Conservation (phyloP, 2,113 vertebrate genomes). For the Lepisosteus oculatus region DNA sequence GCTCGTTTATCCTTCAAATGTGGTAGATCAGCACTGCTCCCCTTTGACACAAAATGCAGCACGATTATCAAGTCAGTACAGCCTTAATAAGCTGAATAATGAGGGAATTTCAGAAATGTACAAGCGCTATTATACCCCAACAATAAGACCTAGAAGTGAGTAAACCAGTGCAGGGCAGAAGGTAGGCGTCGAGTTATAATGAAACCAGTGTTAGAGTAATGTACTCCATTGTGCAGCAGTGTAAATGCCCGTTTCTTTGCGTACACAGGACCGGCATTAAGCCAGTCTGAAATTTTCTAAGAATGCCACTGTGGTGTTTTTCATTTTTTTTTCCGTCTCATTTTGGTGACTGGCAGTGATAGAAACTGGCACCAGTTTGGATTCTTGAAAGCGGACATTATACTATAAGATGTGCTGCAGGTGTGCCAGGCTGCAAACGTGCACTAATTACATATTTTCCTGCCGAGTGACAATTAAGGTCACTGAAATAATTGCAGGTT, state of each 20-base stretch:
- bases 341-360: slow-evolving; percentile 82
- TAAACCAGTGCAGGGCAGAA: slow-evolving; percentile 84
- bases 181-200: slow-evolving; percentile 95
- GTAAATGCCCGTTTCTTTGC: slow-evolving; percentile 96
- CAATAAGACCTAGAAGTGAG: slow-evolving; percentile 95
- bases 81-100: slow-evolving; percentile 99
- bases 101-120: slow-evolving; percentile 98
- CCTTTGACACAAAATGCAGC: slow-evolving; percentile 74
- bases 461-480: slow-evolving; percentile 94
- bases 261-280: slow-evolving; percentile 91
- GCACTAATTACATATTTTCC: slow-evolving; percentile 97
- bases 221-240: slow-evolving; percentile 90
- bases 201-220: slow-evolving; percentile 95
- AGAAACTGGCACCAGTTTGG: slow-evolving; percentile 82
- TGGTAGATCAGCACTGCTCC: slow-evolving; percentile 73
- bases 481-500: slow-evolving; percentile 94
- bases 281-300: slow-evolving; percentile 91
- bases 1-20: slow-evolving; percentile 73
- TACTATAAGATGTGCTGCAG: slow-evolving; percentile 91
- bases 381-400: slow-evolving; percentile 93
- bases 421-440: slow-evolving; percentile 88
- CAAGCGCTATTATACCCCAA: slow-evolving; percentile 91
- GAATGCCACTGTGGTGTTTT: slow-evolving; percentile 74
- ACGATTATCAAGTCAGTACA: slow-evolving; percentile 89
- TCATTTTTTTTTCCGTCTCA: background rate